These are phyloP conservation scores for Pipistrellus pipistrellus DNA, from an alignment of 2,797 vertebrate genomes.

Conservation along the genomic window DNA sequence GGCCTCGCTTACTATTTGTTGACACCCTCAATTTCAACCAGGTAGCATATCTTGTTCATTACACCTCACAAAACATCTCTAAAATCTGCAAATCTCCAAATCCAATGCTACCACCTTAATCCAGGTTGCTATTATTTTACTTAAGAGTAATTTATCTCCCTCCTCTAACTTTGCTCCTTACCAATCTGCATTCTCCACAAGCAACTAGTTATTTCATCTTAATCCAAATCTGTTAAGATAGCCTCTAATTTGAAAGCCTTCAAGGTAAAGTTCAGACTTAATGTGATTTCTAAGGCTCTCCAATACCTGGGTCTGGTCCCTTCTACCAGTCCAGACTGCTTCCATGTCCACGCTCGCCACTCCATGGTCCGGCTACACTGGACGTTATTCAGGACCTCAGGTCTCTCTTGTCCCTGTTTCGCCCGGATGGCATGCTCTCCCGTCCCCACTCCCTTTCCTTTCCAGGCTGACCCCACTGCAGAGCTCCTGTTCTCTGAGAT, in stretches of 20 bases:
- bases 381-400: not conserved
- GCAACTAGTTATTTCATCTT: not conserved
- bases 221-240: not conserved
- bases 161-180: not conserved
- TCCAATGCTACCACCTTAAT: not conserved
- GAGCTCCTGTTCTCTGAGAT: not conserved
- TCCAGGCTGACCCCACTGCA: not conserved
- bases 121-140: not conserved
- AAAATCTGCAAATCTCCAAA: not conserved
- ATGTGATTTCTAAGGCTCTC: not conserved
- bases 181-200: not conserved
- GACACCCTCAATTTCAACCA: not conserved
- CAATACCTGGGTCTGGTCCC: not conserved
- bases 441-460: not conserved
- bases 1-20: not conserved
- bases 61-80: not conserved
- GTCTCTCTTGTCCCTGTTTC: not conserved
- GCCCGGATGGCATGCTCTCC: not conserved
- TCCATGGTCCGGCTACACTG: rapidly evolving
- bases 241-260: not conserved
- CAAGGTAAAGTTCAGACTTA: not conserved
- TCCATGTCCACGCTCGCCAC: not conserved
- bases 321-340: not conserved
- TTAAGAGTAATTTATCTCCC: not conserved
- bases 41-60: not conserved